phyloP scores from a whole-genome alignment of 1,140 invertebrate genomes.

The Bombus confusus region DNA sequence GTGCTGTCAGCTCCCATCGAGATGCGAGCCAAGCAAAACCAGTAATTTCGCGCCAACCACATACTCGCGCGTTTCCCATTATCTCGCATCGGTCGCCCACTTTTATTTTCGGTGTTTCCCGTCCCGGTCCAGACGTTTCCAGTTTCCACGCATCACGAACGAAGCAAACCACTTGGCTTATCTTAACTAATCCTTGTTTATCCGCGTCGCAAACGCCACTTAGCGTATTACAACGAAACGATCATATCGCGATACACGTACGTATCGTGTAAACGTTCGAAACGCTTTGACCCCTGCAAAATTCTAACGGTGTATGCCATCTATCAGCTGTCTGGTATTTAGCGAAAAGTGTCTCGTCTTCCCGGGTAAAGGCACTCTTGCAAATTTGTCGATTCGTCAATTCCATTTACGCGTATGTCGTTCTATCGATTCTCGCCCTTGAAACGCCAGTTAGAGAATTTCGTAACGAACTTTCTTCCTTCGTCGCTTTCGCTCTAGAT shows the following conservation, averaged over 20 bases:
- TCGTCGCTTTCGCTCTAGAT: neutral
- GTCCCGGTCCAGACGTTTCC: accelerated
- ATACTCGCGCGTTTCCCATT: neutral
- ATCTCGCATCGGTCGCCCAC: neutral
- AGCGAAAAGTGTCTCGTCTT: too few species aligned
- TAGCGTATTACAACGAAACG: neutral
- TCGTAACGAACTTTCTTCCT: neutral
- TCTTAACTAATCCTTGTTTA: neutral
- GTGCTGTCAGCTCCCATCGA: slow-evolving; percentile 74
- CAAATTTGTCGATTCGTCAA: neutral
- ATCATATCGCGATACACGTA: too few species aligned
- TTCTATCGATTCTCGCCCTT: neutral
- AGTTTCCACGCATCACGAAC: neutral
- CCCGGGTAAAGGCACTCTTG: neutral
- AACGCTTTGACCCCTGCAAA: too few species aligned
- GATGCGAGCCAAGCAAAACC: slow-evolving; percentile 60
- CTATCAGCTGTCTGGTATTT: too few species aligned
- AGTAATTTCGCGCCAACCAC: slow-evolving; percentile 49
- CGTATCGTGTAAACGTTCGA: too few species aligned
- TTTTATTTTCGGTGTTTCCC: too few species aligned
- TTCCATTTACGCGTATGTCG: neutral
- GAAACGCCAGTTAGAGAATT: neutral
- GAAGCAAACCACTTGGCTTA: neutral
- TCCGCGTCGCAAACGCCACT: neutral
- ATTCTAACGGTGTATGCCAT: too few species aligned